These are phyloP conservation scores for Stegostoma tigrinum DNA, from an alignment of 2,113 vertebrate genomes.

Conservation along the genomic window DNA sequence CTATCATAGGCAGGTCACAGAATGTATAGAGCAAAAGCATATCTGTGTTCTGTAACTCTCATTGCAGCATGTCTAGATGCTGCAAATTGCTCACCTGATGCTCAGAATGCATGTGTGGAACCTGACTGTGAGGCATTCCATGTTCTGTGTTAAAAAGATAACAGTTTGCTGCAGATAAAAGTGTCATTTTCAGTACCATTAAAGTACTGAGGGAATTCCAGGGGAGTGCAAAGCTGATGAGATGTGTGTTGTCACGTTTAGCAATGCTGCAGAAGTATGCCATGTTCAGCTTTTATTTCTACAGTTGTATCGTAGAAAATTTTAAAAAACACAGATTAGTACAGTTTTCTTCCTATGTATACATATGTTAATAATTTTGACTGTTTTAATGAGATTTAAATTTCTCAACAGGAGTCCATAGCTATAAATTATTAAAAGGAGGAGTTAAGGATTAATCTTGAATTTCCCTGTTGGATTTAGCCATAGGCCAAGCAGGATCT, in stretches of 20 bases:
- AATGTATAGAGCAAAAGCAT: conserved; percentile 41
- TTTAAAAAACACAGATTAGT: not conserved
- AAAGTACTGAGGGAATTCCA: not conserved
- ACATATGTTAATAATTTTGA: not conserved
- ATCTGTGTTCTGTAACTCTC: conserved; percentile 3
- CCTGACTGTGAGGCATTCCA: not conserved
- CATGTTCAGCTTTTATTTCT: not conserved
- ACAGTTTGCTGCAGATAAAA: not conserved
- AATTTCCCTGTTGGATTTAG: conserved; percentile 1
- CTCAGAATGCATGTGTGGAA: conserved; percentile 7
- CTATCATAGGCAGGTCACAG: conserved; percentile 28
- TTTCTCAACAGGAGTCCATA: not conserved
- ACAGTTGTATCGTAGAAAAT: not conserved
- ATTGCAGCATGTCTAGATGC: conserved; percentile 1
- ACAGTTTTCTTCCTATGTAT: not conserved
- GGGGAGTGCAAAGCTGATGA: not conserved
- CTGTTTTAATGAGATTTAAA: not conserved
- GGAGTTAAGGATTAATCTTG: not conserved
- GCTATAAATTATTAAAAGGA: not conserved
- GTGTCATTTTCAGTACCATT: not conserved
- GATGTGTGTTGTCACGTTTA: not conserved
- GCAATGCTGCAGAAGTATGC: not conserved
- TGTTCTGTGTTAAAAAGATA: conserved; percentile 10
- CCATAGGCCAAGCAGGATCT: not conserved
- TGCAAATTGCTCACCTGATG: not conserved